Evolutionary conservation across 2,113 vertebrate genomes (phyloP).

Genomic region (Alligator mississippiensis): DNA sequence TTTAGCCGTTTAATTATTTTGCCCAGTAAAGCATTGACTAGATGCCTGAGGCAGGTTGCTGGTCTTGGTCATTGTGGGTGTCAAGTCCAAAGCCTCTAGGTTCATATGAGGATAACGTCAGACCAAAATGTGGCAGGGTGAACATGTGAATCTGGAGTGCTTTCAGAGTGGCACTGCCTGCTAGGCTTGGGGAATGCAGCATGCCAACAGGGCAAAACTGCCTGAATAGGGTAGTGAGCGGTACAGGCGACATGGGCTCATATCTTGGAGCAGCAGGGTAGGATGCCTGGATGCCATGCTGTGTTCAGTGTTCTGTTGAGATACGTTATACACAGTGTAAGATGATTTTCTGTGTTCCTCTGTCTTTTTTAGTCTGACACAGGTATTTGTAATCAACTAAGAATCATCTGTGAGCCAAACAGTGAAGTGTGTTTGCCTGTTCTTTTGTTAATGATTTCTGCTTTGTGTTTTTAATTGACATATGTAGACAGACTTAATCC

Average conservation of each 20-base stretch:
- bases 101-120: neutral
- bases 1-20: constrained; percentile 18
- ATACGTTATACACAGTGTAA: neutral
- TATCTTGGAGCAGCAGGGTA: neutral
- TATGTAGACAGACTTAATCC: neutral
- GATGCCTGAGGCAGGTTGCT: neutral
- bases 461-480: neutral
- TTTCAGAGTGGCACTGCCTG: neutral
- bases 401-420: neutral
- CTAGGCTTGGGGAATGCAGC: constrained; percentile 10
- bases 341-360: neutral
- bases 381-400: neutral
- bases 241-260: neutral
- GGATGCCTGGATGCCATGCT: neutral
- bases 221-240: neutral
- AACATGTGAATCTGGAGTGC: neutral
- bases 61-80: neutral
- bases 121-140: neutral
- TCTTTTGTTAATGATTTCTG: neutral
- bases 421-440: no score
- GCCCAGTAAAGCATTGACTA: neutral
- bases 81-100: neutral
- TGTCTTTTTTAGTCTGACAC: neutral
- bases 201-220: neutral
- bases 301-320: neutral